A percentile compares a stretch with the other conserved stretches of the same genome.
phyloP scores from a whole-genome alignment of 2,113 vertebrate genomes.

The Neolamprologus hecqui region DNA sequence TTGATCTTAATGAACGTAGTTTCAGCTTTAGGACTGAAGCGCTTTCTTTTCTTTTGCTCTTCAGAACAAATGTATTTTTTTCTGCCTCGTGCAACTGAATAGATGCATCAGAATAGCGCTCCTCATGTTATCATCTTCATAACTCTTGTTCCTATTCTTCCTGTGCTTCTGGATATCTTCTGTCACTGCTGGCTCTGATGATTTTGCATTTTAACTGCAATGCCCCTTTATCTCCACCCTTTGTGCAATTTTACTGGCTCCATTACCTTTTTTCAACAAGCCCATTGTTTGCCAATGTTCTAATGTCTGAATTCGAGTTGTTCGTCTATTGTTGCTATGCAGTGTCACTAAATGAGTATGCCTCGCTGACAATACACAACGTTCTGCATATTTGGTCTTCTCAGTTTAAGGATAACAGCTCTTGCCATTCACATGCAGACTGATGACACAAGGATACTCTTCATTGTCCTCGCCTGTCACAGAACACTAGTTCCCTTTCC shows the following conservation, averaged over 20 bases:
- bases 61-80: neutral
- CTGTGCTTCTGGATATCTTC: neutral
- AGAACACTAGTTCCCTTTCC: slow-evolving; percentile 2
- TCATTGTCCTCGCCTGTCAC: slow-evolving; percentile 26
- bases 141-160: neutral
- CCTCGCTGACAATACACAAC: slow-evolving; percentile 36
- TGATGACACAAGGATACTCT: slow-evolving; percentile 16
- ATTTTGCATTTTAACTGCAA: slow-evolving; percentile 34
- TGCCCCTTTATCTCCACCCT: slow-evolving; percentile 41
- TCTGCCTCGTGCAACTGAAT: neutral
- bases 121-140: neutral
- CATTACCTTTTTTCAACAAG: slow-evolving; percentile 60
- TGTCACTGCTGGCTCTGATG: neutral
- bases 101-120: neutral
- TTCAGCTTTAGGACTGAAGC: neutral
- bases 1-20: neutral
- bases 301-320: slow-evolving; percentile 58
- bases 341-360: slow-evolving; percentile 49
- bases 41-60: rapidly evolving
- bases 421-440: slow-evolving; percentile 42
- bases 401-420: slow-evolving; percentile 54
- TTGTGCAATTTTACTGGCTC: slow-evolving; percentile 47
- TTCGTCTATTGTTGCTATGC: slow-evolving; percentile 47
- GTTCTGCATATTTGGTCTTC: slow-evolving; percentile 52
- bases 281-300: slow-evolving; percentile 55